Evolutionary conservation across 2,888 invertebrate genomes (phyloP).

Genomic region (Xanthia togata): DNA sequence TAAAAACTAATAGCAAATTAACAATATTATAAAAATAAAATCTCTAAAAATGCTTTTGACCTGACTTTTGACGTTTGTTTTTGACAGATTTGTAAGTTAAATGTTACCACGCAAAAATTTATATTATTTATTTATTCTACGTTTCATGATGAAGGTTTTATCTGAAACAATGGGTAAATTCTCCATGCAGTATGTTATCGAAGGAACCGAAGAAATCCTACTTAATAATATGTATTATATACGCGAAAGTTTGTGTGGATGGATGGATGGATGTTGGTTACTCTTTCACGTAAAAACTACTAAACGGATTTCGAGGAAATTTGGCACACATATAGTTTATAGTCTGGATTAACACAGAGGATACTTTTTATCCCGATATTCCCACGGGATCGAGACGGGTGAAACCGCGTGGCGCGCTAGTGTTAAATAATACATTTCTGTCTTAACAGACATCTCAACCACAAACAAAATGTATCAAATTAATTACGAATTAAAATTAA

Average conservation of each 20-base stretch:
- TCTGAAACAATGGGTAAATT: neutral
- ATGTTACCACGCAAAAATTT: neutral
- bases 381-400: too few relatives aligned
- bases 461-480: conserved; percentile 22
- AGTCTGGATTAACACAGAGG: too few relatives aligned
- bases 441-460: neutral
- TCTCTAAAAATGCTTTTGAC: conserved; percentile 6
- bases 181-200: neutral
- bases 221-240: too few relatives aligned
- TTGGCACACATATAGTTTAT: too few relatives aligned
- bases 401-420: too few relatives aligned
- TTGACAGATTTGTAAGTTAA: conserved; percentile 5
- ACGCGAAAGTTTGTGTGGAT: too few relatives aligned
- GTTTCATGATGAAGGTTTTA: conserved; percentile 1
- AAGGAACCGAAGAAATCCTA: neutral
- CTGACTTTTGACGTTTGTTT: conserved; percentile 24
- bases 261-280: too few relatives aligned
- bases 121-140: too few relatives aligned
- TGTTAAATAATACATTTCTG: neutral
- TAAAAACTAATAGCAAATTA: neutral
- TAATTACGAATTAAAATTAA: conserved; percentile 36
- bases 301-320: too few relatives aligned
- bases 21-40: neutral
- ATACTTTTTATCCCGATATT: too few relatives aligned
- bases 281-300: too few relatives aligned